A percentile compares a stretch with the other conserved stretches of the same genome.
These are phyloP conservation scores for Malaclemys terrapin DNA, from an alignment of 2,113 vertebrate species.

Conservation along the genomic window DNA sequence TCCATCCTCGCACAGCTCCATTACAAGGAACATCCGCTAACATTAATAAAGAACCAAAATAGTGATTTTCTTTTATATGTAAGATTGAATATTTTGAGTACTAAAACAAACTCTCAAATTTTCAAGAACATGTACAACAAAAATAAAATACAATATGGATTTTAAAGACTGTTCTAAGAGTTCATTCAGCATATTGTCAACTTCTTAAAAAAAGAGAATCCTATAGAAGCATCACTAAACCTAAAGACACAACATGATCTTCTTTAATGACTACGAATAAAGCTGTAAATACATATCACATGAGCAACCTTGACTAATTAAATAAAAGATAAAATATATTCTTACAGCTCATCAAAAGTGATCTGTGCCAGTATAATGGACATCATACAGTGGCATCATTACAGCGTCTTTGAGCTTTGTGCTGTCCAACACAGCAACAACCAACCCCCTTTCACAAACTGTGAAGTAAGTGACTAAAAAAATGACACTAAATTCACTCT, in stretches of 20 bases:
- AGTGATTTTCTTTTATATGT: not conserved
- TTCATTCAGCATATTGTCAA: not conserved
- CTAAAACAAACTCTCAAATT: not conserved
- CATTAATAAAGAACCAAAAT: constrained; percentile 46
- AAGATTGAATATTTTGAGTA: not conserved
- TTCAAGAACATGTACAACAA: not conserved
- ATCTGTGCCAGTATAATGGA: not conserved
- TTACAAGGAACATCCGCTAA: constrained; percentile 88
- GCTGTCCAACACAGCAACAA: not conserved
- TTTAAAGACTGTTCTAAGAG: not conserved
- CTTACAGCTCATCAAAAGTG: not conserved
- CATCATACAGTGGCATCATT: not conserved
- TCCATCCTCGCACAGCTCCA: constrained; percentile 87
- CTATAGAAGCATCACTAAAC: not conserved
- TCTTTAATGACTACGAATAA: not conserved
- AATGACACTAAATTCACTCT: not conserved
- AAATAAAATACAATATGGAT: not conserved
- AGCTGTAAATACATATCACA: not conserved
- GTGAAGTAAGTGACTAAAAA: not conserved
- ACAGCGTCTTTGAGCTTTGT: not conserved
- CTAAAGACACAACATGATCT: not conserved
- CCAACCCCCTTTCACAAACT: not conserved
- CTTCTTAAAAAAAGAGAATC: not conserved
- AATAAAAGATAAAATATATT: not conserved
- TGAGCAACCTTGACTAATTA: not conserved